These are phyloP conservation scores for Labia minor DNA, from an alignment of 2,888 invertebrate genomes.

Conservation along the genomic window DNA sequence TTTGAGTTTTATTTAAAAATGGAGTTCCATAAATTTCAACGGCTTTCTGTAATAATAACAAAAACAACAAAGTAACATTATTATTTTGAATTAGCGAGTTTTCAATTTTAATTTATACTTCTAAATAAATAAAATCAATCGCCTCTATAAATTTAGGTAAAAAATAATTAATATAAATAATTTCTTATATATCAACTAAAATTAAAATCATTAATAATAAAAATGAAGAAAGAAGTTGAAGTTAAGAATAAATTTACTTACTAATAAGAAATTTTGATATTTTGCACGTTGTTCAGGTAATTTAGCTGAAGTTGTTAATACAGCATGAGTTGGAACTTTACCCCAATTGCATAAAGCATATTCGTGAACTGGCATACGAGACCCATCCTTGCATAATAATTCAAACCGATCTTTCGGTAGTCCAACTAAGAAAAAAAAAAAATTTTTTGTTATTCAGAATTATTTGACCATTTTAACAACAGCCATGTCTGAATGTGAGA, in stretches of 20 bases:
- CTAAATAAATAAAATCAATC: too few relatives aligned
- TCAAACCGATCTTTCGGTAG: constrained; percentile 61
- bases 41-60: constrained; percentile 27
- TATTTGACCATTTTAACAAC: too few relatives aligned
- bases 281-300: constrained; percentile 40
- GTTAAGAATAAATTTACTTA: constrained; percentile 23
- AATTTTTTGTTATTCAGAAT: background rate
- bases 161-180: background rate
- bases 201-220: too few relatives aligned
- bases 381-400: constrained; percentile 69
- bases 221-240: too few relatives aligned
- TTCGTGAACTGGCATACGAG: constrained; percentile 53
- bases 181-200: too few relatives aligned
- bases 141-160: background rate
- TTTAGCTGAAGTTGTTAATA: constrained; percentile 76
- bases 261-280: constrained; percentile 37
- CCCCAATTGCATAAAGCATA: constrained; percentile 79
- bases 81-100: too few relatives aligned
- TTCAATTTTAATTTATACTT: too few relatives aligned
- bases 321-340: constrained; percentile 65
- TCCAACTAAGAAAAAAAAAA: constrained; percentile 41
- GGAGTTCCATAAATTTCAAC: constrained; percentile 29
- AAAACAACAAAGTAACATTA: constrained; percentile 17
- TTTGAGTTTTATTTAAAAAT: constrained; percentile 31
- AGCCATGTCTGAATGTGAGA: background rate